Conservation (phyloP, 2,113 vertebrate genomes). For the Mastomys coucha region DNA sequence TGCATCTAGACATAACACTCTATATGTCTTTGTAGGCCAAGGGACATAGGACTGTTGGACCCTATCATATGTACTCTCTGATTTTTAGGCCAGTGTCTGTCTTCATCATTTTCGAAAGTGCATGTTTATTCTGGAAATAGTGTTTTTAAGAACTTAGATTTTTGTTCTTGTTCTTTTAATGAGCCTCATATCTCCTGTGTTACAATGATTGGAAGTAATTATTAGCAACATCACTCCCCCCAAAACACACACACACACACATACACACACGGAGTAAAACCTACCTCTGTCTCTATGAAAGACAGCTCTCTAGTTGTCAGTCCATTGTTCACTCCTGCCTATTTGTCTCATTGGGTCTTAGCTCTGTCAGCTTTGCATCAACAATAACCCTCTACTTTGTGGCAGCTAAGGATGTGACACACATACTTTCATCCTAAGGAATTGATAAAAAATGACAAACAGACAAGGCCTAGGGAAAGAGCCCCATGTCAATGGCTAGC, state of each 20-base stretch:
- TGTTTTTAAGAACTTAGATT: not conserved
- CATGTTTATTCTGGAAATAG: not conserved
- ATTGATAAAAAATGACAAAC: constrained; percentile 61
- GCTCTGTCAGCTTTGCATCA: not conserved
- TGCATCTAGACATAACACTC: not conserved
- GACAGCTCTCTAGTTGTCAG: not conserved
- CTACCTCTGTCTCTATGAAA: not conserved
- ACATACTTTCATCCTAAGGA: constrained; percentile 49
- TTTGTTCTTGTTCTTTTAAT: not conserved
- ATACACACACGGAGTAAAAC: not conserved
- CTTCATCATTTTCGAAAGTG: not conserved
- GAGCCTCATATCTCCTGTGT: not conserved
- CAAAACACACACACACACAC: not conserved
- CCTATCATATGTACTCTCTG: not conserved
- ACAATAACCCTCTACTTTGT: not conserved
- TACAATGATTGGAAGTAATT: not conserved
- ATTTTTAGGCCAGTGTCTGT: not conserved
- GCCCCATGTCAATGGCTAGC: not conserved
- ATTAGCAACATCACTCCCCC: too few relatives aligned
- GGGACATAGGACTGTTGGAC: not conserved
- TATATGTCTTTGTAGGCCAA: not conserved
- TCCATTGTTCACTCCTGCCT: not conserved
- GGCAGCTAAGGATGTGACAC: constrained; percentile 64
- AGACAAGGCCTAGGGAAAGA: not conserved
- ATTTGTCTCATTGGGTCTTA: not conserved